A percentile compares a stretch with the other conserved stretches of the same genome.
These are phyloP conservation scores for Eretmochelys imbricata DNA, from an alignment of 2,113 vertebrate species.

Conservation along the genomic window DNA sequence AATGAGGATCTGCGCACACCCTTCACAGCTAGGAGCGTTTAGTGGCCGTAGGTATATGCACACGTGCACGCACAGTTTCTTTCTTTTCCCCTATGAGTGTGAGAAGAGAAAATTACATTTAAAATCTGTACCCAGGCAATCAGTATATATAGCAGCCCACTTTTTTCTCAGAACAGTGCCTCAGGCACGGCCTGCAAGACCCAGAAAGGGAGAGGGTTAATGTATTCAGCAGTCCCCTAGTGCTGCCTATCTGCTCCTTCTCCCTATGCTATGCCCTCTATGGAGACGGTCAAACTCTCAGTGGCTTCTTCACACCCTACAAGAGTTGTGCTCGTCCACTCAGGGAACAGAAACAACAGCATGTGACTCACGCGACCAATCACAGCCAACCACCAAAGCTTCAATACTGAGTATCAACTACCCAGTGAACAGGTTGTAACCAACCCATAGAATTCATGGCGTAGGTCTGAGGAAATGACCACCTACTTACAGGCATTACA, in stretches of 20 bases:
- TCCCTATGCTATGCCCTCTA: neutral
- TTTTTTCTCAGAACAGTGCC: conserved; percentile 69
- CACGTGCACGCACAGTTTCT: conserved; percentile 37
- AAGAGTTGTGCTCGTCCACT: neutral
- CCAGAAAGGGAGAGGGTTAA: conserved; percentile 53
- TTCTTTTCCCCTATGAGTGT: conserved; percentile 22
- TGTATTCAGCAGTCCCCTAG: neutral
- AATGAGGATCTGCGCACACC: conserved; percentile 57
- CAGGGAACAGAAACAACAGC: neutral
- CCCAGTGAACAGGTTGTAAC: neutral
- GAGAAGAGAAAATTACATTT: conserved; percentile 62
- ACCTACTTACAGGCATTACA: neutral
- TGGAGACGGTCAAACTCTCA: neutral
- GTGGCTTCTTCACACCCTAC: neutral
- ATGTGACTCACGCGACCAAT: neutral
- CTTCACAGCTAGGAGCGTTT: neutral
- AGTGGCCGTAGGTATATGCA: neutral
- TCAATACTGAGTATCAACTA: neutral
- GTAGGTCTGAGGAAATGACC: neutral
- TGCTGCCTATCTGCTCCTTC: neutral
- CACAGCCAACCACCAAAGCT: neutral
- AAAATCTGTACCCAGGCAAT: conserved; percentile 55
- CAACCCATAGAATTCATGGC: neutral
- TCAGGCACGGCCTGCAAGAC: conserved; percentile 44
- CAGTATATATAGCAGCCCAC: conserved; percentile 58